phyloP scores from a whole-genome alignment of 2,888 invertebrate genomes.

The Tachina fera region DNA sequence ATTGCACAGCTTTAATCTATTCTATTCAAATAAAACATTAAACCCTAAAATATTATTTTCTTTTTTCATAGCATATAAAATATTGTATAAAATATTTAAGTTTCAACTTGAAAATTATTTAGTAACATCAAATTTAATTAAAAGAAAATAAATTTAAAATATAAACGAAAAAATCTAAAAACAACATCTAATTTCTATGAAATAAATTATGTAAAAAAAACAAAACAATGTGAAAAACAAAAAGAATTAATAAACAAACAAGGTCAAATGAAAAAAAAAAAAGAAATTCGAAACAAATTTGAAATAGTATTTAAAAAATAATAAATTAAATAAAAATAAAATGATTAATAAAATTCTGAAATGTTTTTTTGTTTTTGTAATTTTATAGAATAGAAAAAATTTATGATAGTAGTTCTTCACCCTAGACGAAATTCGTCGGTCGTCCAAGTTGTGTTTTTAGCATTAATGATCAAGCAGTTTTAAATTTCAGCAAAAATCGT shows the following conservation, averaged over 20 bases:
- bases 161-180: slow-evolving; percentile 62
- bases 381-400: no score
- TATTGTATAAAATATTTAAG: slow-evolving; percentile 52
- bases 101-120: slow-evolving; percentile 61
- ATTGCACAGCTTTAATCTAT: slow-evolving; percentile 47
- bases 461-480: no score
- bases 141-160: slow-evolving; percentile 37
- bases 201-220: slow-evolving; percentile 75
- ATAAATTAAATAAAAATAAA: slow-evolving; percentile 46
- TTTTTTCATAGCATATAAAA: neutral
- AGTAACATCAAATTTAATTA: slow-evolving; percentile 61
- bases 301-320: slow-evolving; percentile 65
- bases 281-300: slow-evolving; percentile 76
- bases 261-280: slow-evolving; percentile 68
- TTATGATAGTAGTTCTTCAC: no score
- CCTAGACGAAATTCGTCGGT: no score
- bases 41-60: slow-evolving; percentile 20
- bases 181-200: slow-evolving; percentile 78
- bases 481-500: no score
- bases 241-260: slow-evolving; percentile 66
- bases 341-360: slow-evolving; percentile 23
- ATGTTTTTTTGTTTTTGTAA: neutral
- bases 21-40: slow-evolving; percentile 19
- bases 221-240: slow-evolving; percentile 68
- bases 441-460: no score